These are phyloP conservation scores for Altica lythri DNA, from an alignment of 2,888 invertebrate genomes.

Conservation along the genomic window DNA sequence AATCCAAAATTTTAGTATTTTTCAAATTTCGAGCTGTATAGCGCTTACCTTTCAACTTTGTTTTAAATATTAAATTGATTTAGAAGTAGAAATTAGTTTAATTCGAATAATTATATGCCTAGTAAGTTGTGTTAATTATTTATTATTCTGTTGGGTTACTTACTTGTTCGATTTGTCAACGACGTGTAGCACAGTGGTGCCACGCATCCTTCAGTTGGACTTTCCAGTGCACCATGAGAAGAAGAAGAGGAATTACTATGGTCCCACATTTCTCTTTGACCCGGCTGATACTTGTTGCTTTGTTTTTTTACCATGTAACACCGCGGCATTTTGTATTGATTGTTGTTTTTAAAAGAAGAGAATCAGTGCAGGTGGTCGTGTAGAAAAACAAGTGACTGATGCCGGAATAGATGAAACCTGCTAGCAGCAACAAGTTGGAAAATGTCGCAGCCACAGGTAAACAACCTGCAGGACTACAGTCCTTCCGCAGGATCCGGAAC, in stretches of 20 bases:
- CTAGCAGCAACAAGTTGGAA: conserved; percentile 55
- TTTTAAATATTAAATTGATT: no score
- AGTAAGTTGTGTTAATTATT: no score
- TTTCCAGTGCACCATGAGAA: conserved; percentile 56
- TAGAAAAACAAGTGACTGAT: conserved; percentile 48
- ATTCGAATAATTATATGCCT: no score
- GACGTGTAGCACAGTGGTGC: conserved; percentile 67
- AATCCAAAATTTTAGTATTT: no score
- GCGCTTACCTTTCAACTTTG: no score
- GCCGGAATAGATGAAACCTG: conserved; percentile 46
- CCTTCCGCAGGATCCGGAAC: conserved; percentile 22
- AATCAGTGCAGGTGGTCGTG: conserved; percentile 52
- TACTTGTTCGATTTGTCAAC: conserved; percentile 51
- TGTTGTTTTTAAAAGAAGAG: conserved; percentile 8
- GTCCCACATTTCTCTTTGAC: conserved; percentile 57
- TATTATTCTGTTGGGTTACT: no score
- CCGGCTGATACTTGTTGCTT: conserved; percentile 59
- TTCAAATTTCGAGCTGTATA: no score
- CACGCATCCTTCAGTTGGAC: conserved; percentile 66
- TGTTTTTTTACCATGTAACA: conserved; percentile 78
- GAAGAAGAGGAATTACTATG: conserved; percentile 44
- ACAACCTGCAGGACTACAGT: conserved; percentile 46
- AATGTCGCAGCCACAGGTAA: conserved; percentile 54
- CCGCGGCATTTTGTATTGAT: conserved; percentile 65
- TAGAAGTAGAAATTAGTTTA: no score